A percentile compares a stretch with the other conserved stretches of the same genome.
phyloP scores from a whole-genome alignment of 2,113 vertebrate species.

The Lynx canadensis region DNA sequence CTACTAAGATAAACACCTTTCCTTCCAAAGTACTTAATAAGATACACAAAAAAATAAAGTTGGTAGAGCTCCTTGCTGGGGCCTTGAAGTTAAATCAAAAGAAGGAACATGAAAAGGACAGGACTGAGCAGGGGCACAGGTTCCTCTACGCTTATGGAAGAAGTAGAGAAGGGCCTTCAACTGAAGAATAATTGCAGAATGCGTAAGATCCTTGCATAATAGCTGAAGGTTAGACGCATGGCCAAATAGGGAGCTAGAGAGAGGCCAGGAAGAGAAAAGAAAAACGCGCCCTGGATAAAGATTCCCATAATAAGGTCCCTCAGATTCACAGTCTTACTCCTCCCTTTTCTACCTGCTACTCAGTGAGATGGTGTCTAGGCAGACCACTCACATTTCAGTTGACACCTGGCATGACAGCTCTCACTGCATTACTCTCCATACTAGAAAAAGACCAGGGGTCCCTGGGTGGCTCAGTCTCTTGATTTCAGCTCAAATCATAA shows the following conservation, averaged over 20 bases:
- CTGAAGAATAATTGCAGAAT: neutral
- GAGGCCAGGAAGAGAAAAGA: neutral
- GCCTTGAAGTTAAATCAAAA: neutral
- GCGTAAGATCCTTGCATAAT: neutral
- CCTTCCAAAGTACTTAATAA: neutral
- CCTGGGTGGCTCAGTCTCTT: too few relatives aligned
- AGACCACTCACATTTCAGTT: neutral
- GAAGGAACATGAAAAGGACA: neutral
- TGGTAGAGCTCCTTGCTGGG: neutral
- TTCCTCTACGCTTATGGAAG: neutral
- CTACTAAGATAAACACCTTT: neutral
- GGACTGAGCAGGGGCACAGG: neutral
- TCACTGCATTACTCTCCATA: neutral
- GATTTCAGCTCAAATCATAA: too few relatives aligned
- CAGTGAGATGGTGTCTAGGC: neutral
- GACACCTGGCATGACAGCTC: neutral
- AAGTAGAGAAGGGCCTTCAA: neutral
- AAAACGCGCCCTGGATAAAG: neutral
- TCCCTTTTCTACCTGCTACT: neutral
- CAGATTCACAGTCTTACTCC: neutral
- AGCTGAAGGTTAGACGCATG: neutral
- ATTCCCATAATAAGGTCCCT: neutral
- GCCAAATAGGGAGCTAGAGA: neutral
- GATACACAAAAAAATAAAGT: constrained; percentile 9
- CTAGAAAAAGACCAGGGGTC: neutral